Percentiles rank a stretch among this genome's conserved stretches.
Conservation (phyloP, 35 echinoderm and acorn worm genomes). For the Holothuria glaberrima region DNA sequence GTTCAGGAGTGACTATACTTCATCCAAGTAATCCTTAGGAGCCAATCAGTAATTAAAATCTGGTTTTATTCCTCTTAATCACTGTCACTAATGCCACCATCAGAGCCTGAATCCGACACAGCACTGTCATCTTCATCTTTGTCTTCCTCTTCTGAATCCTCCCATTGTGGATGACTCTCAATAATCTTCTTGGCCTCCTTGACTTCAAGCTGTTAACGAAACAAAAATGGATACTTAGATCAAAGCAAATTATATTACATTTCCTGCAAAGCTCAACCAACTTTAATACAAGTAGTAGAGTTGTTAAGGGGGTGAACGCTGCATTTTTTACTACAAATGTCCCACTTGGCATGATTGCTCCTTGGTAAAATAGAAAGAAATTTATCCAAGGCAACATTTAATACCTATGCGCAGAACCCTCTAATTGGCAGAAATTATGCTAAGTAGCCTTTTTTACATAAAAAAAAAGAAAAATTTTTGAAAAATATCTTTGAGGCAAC, state of each 20-base stretch:
- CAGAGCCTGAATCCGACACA: slow-evolving; percentile 74
- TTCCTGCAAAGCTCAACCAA: not conserved
- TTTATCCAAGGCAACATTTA: too few relatives aligned
- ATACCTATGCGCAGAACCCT: too few relatives aligned
- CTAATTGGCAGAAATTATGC: too few relatives aligned
- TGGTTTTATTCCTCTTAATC: slow-evolving; percentile 65
- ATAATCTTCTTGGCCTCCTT: slow-evolving; percentile 91
- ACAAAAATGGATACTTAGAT: not conserved
- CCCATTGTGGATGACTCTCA: slow-evolving; percentile 82
- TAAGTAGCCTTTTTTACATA: too few relatives aligned
- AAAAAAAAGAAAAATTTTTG: too few relatives aligned
- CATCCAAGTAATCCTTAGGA: too few relatives aligned
- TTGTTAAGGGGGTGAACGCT: too few relatives aligned
- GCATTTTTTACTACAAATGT: too few relatives aligned
- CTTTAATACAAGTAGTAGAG: not conserved
- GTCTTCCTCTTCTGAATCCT: slow-evolving; percentile 85
- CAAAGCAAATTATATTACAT: not conserved
- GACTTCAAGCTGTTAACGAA: slow-evolving; percentile 74
- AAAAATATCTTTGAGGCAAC: too few relatives aligned
- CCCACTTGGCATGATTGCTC: too few relatives aligned
- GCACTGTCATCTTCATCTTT: slow-evolving; percentile 81
- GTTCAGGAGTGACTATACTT: not conserved
- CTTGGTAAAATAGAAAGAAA: too few relatives aligned
- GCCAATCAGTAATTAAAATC: too few relatives aligned
- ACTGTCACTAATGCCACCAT: slow-evolving; percentile 73